Evolutionary conservation across 2,888 invertebrate species (phyloP).

Genomic region (Lasius fuliginosus): DNA sequence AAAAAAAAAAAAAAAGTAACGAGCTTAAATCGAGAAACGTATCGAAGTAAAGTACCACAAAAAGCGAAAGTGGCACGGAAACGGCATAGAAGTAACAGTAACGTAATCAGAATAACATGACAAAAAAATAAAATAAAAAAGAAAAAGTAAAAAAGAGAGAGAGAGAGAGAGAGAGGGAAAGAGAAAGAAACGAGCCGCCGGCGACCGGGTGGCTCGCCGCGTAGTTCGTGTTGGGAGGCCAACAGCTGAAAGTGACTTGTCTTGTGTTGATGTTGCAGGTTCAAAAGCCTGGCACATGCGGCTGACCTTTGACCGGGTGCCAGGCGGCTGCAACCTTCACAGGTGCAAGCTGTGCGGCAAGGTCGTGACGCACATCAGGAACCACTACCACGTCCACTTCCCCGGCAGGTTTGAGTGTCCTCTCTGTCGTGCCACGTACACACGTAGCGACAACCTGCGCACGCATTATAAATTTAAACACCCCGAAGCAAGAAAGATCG

Average conservation of each 20-base stretch:
- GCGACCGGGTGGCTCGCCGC: slow-evolving; percentile 75
- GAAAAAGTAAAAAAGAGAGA: slow-evolving; percentile 35
- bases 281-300: slow-evolving; percentile 98
- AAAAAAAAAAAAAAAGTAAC: slow-evolving; percentile 22
- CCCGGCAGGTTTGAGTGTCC: slow-evolving; percentile 97
- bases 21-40: slow-evolving; percentile 14
- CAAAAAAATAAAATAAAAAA: slow-evolving; percentile 44
- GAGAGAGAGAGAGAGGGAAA: slow-evolving; percentile 58
- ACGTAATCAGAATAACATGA: slow-evolving; percentile 48
- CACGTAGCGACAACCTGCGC: slow-evolving; percentile 96
- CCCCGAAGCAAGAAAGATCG: slow-evolving; percentile 96
- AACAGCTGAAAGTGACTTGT: slow-evolving; percentile 86
- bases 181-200: slow-evolving; percentile 69
- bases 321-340: slow-evolving; percentile 97
- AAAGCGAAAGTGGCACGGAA: slow-evolving; percentile 39
- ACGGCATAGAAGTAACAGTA: slow-evolving; percentile 44
- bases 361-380: slow-evolving; percentile 97
- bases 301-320: slow-evolving; percentile 97
- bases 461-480: slow-evolving; percentile 98
- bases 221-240: slow-evolving; percentile 80
- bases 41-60: slow-evolving; percentile 31
- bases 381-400: slow-evolving; percentile 98
- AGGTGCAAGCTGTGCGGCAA: slow-evolving; percentile 97
- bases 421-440: slow-evolving; percentile 96
- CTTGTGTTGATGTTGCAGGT: slow-evolving; percentile 92